Base-by-base conservation (phyloP, 2,888 invertebrate genomes). In the Oeneis ivallda region DNA sequence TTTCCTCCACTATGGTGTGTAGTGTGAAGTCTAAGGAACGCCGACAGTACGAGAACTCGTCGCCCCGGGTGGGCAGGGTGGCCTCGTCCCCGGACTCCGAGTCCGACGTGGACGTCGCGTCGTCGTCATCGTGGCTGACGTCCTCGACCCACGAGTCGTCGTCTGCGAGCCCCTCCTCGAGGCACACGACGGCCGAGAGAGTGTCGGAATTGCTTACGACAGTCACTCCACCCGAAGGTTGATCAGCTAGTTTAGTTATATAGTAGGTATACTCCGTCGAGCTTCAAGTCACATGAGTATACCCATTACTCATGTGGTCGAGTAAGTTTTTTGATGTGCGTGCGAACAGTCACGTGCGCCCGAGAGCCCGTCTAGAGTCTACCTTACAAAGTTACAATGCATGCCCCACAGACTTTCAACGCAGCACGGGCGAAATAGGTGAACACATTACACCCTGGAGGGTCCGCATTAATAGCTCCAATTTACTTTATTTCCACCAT, bases 131-230 rank as follows among this genome's bases (percentile, higher is more conserved):
- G 82, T 96, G 95, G 76, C 96, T 96, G 70, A 96, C 93, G 83
- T 97, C 97, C 86, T 97, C 97, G 71, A 97, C 97, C 97, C 97
- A 97, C 69, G 97, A 97, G 83, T 97, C 97, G 85, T 97, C 97
- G 80, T 97, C 97, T 60, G 97, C 97, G 66, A 97, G 90, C 71
- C 96, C 97, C 88, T 97, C 97, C 86, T 97, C 97, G 71, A 96
- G 93, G 76, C 95, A 95, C 70, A 95, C 94, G 63, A 94, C 94
- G 60, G 95, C 94, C 72, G 95, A 95, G 81, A 95, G 92, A 76
- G 95, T 95, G 82, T 94, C 94, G 80, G 93, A 93, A 79, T 94
- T 94, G 76, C 95, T 94, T 80, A 94, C 94, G 76, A 95, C 94
- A 76, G 94, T 94, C 83, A 94, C 94, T 81, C 93, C 94, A 79